These are phyloP conservation scores for Ursus arctos DNA, from an alignment of 2,113 vertebrate genomes.

Conservation along the genomic window DNA sequence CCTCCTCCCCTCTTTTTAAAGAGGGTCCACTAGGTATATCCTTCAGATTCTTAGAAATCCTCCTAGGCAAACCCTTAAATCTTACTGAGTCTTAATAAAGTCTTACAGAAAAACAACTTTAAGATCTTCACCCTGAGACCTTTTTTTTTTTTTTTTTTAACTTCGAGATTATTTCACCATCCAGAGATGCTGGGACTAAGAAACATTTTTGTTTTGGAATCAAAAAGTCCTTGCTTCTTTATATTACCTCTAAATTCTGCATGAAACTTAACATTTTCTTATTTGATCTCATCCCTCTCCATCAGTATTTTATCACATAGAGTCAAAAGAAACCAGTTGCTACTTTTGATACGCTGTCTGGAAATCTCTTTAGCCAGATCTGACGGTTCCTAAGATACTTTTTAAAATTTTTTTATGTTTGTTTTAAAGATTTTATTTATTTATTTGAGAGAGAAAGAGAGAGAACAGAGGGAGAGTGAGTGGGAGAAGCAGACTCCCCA, in stretches of 20 bases:
- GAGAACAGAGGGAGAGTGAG: background rate
- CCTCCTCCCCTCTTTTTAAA: background rate
- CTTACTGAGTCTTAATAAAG: background rate
- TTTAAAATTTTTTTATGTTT: background rate
- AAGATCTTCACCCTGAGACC: no score
- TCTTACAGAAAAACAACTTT: no score
- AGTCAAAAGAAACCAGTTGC: background rate
- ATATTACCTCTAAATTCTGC: background rate
- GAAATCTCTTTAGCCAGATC: background rate
- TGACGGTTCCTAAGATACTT: background rate
- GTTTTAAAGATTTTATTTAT: background rate
- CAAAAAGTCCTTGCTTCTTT: background rate
- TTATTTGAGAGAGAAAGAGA: background rate
- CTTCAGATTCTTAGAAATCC: background rate
- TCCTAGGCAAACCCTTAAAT: background rate
- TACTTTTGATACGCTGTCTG: slow-evolving; percentile 27
- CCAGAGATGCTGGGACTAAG: background rate
- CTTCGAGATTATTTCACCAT: background rate
- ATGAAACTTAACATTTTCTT: background rate
- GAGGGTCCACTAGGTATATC: background rate
- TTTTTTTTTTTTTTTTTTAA: background rate
- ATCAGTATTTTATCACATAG: background rate
- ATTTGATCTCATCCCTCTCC: background rate
- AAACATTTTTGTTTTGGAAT: background rate
- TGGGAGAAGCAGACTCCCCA: background rate